Conservation (phyloP, 2,113 vertebrate species). For the Rhombomys opimus region DNA sequence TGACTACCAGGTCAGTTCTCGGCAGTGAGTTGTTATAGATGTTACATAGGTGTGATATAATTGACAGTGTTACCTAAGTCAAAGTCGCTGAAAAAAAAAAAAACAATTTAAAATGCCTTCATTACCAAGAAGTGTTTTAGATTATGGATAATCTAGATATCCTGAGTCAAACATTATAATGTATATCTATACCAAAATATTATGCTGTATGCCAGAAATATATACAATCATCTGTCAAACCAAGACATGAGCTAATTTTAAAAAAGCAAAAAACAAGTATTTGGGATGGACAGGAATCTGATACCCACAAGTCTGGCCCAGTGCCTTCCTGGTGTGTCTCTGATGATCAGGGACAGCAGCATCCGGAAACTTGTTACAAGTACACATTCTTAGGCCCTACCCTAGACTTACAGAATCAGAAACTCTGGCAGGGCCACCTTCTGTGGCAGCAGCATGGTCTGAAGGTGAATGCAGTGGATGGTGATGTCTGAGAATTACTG, state of each 20-base stretch:
- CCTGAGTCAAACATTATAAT: background rate
- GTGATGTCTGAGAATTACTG: background rate
- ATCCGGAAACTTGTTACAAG: background rate
- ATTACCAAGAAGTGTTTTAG: background rate
- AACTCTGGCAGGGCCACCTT: background rate
- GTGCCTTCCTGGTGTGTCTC: background rate
- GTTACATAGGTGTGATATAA: background rate
- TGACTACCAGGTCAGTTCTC: background rate
- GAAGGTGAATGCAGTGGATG: background rate
- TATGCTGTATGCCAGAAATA: background rate
- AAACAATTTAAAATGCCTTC: background rate
- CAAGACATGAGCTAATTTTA: background rate
- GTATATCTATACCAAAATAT: background rate
- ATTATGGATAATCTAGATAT: background rate
- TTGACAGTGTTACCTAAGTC: background rate
- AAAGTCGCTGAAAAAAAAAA: background rate
- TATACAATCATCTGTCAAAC: background rate
- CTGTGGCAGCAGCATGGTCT: background rate
- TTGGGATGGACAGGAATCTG: background rate
- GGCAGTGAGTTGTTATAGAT: background rate
- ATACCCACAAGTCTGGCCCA: background rate
- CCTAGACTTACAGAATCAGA: background rate
- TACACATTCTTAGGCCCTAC: background rate
- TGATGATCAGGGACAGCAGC: background rate
- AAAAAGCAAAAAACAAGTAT: background rate